A percentile compares a stretch with the other conserved stretches of the same genome.
Evolutionary conservation across 1,140 invertebrate genomes (phyloP).

Genomic region (Tenebrio molitor): DNA sequence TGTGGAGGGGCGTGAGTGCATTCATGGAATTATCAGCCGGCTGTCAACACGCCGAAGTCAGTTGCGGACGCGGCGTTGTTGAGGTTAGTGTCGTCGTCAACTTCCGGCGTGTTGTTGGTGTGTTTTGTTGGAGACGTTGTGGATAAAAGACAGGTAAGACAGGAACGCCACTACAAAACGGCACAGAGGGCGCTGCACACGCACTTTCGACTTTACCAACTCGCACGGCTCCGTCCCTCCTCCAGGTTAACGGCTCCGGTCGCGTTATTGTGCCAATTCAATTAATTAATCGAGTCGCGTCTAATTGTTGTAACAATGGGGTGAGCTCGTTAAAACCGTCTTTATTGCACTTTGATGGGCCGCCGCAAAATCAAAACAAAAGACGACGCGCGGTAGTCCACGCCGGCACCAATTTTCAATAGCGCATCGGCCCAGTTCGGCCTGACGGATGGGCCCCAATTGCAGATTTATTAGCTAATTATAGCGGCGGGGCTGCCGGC

Average conservation of each 20-base stretch:
- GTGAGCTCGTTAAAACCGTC: no score
- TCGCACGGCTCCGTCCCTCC: not conserved
- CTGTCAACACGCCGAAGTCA: conserved; percentile 30
- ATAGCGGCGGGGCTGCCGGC: not conserved
- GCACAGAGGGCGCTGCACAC: not conserved
- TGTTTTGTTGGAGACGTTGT: conserved; percentile 4
- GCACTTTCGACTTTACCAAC: not conserved
- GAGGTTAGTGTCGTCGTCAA: not conserved
- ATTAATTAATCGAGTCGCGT: not conserved
- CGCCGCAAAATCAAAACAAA: not conserved
- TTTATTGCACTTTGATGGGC: no score
- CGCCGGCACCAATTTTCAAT: not conserved
- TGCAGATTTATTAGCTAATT: not conserved
- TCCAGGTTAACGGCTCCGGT: not conserved
- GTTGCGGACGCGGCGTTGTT: conserved; percentile 29
- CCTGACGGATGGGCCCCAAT: not conserved
- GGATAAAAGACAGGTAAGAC: not conserved
- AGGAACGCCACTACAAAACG: not conserved
- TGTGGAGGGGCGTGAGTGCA: conserved; percentile 45
- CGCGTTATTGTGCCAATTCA: not conserved
- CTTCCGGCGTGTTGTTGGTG: conserved; percentile 4
- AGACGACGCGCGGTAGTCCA: not conserved
- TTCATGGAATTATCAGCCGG: conserved; percentile 44
- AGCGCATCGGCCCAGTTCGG: not conserved
- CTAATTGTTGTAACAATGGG: not conserved